Base-by-base conservation (phyloP, 2,888 invertebrate species). In the Minunthozetes semirufus region DNA sequence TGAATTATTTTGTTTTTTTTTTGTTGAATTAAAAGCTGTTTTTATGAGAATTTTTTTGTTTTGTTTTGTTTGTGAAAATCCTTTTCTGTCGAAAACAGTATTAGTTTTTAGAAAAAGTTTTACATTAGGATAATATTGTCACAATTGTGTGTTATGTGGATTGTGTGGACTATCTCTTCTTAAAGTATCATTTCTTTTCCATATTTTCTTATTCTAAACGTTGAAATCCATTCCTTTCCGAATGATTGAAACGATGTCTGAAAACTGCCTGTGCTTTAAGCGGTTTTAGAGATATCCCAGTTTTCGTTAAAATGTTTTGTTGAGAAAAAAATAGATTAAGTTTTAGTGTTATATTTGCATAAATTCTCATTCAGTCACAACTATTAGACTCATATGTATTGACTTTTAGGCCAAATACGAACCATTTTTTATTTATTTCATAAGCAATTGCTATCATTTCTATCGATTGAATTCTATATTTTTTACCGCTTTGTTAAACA, bases 271-370 rank as follows among this genome's bases (percentile, higher is more conserved):
- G 22, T 29, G n/a, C 33, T 66, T 66, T 27, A 42, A 66, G 42
- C 33, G 3, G 25, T 29, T 66, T 38, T 27, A 22, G 33, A 63
- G n/a, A 63, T 29, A 63, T 17, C 27, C 63, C 9, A 63, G 5
- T n/a, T 19, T 11, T n/a, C 9, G 15, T 5, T 8, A 72, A 13
- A 53, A n/a, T 13, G 19, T 17, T 8, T 53, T 13, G 5, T 13
- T 8, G 17, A n/a, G 19, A 8, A 53, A 53, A n/a, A 53, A 5
- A 53, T 13, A n/a, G 53, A n/a, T 53, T 53, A 53, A 53, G 53
- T 53, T n/a, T 53, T 53, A 53, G n/a, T n/a, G n/a, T n/a, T n/a
- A n/a, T 53, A 53, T 53, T 53, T 53, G 53, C 53, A 53, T 53
- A 53, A 53, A 53, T 53, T 53, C 53, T 53, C 53, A 53, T 53